Evolutionary conservation across 1,140 invertebrate species (phyloP).

Genomic region (Zaprionus lachaisei): DNA sequence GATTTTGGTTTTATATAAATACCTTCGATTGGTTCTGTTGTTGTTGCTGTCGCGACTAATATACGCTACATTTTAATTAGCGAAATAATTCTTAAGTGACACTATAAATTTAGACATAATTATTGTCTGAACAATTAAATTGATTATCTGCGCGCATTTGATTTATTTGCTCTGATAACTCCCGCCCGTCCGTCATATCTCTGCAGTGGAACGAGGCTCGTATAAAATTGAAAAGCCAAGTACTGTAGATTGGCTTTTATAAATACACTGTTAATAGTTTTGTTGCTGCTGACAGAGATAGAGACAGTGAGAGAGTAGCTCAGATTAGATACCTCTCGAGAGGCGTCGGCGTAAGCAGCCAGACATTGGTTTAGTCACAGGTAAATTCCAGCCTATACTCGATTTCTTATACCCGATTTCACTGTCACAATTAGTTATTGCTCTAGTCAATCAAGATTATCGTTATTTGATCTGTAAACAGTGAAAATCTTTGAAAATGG

Average conservation of each 20-base stretch:
- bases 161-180: slow-evolving; percentile 71
- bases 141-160: slow-evolving; percentile 71
- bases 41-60: slow-evolving; percentile 30
- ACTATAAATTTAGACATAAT: slow-evolving; percentile 82
- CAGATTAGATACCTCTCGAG: slow-evolving; percentile 3
- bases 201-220: slow-evolving; percentile 33
- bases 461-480: neutral
- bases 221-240: slow-evolving; percentile 43
- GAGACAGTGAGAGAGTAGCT: neutral
- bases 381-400: neutral
- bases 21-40: slow-evolving; percentile 27
- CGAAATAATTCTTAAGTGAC: slow-evolving; percentile 80
- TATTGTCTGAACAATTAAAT: slow-evolving; percentile 80
- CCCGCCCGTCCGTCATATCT: slow-evolving; percentile 3
- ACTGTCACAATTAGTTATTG: neutral
- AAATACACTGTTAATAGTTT: slow-evolving; percentile 42
- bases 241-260: slow-evolving; percentile 30
- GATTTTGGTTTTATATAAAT: slow-evolving; percentile 59
- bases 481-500: too few species aligned
- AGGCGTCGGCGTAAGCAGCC: neutral
- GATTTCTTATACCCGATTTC: neutral
- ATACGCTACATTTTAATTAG: slow-evolving; percentile 75
- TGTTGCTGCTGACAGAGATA: neutral
- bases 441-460: neutral
- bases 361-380: neutral